These are phyloP conservation scores for Ambastaia sidthimunki DNA, from an alignment of 2,797 vertebrate species.

Conservation along the genomic window DNA sequence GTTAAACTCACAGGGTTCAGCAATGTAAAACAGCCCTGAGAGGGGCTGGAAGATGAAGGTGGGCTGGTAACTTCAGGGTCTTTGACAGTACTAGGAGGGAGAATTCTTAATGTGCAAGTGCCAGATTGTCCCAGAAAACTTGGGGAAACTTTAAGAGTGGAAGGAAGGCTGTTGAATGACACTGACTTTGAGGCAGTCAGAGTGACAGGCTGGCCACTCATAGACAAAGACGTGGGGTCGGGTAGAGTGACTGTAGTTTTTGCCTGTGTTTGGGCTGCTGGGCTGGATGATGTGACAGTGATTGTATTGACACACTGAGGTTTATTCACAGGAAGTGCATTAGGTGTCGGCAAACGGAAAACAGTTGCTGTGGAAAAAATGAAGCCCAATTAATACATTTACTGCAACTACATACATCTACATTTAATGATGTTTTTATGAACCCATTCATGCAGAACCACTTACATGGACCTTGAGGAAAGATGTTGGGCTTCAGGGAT, in stretches of 20 bases:
- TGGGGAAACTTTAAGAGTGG: slow-evolving; percentile 58
- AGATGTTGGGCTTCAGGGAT: slow-evolving; percentile 68
- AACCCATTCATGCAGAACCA: neutral
- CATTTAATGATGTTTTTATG: neutral
- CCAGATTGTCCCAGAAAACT: slow-evolving; percentile 73
- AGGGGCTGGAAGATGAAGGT: slow-evolving; percentile 58
- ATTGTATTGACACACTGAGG: slow-evolving; percentile 1
- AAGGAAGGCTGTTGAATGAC: slow-evolving; percentile 27
- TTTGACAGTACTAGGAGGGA: slow-evolving; percentile 70
- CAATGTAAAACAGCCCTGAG: slow-evolving; percentile 74
- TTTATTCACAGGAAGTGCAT: neutral
- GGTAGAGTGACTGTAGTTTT: slow-evolving; percentile 13
- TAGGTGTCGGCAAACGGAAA: slow-evolving; percentile 55
- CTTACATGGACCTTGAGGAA: slow-evolving; percentile 80
- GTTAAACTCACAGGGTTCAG: slow-evolving; percentile 65
- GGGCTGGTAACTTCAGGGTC: slow-evolving; percentile 17
- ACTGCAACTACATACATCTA: too few species aligned
- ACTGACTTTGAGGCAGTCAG: slow-evolving; percentile 29
- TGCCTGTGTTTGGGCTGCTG: neutral
- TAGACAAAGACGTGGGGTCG: neutral
- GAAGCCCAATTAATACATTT: neutral
- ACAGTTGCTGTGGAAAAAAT: slow-evolving; percentile 50
- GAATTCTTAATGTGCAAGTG: slow-evolving; percentile 77
- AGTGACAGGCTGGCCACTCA: neutral
- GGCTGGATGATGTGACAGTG: neutral